A percentile compares a stretch with the other conserved stretches of the same genome.
These are phyloP conservation scores for Calosoma granatense DNA, from an alignment of 1,140 invertebrate species.

Conservation along the genomic window DNA sequence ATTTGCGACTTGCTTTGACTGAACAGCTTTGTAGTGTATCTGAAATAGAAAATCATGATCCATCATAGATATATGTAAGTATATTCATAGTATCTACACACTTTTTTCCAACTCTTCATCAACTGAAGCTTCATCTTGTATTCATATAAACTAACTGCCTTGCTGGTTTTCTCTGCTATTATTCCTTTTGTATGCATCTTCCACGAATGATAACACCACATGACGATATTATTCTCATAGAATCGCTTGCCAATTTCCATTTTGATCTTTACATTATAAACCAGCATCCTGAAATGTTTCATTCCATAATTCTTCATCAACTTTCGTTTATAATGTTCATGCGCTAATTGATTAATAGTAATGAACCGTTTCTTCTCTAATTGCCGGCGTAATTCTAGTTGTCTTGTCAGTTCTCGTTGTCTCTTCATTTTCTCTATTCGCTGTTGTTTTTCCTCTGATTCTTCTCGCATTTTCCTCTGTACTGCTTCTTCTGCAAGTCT, in stretches of 20 bases:
- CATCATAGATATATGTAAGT: conserved; percentile 11
- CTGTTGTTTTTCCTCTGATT: conserved; percentile 48
- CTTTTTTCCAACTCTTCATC: conserved; percentile 28
- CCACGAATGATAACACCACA: conserved; percentile 24
- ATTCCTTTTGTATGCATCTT: neutral
- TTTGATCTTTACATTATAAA: conserved; percentile 39
- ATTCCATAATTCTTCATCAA: conserved; percentile 43
- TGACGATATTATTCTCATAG: conserved; percentile 36
- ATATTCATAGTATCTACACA: conserved; percentile 15
- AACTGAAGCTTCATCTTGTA: conserved; percentile 32
- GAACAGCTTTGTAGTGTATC: conserved; percentile 34
- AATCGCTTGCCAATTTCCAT: conserved; percentile 36
- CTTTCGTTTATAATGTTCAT: conserved; percentile 44
- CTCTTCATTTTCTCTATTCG: conserved; percentile 46
- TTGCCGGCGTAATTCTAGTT: conserved; percentile 42
- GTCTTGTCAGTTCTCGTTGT: conserved; percentile 45
- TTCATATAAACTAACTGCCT: neutral
- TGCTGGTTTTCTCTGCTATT: neutral
- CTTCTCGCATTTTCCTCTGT: conserved; percentile 37
- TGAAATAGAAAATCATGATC: conserved; percentile 23
- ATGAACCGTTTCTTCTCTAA: conserved; percentile 40
- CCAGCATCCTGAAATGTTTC: conserved; percentile 37
- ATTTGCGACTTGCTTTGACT: conserved; percentile 46
- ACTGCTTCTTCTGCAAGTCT: conserved; percentile 39
- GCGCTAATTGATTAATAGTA: conserved; percentile 41